Conservation (phyloP, 2,113 vertebrate genomes). For the Mustela nigripes region DNA sequence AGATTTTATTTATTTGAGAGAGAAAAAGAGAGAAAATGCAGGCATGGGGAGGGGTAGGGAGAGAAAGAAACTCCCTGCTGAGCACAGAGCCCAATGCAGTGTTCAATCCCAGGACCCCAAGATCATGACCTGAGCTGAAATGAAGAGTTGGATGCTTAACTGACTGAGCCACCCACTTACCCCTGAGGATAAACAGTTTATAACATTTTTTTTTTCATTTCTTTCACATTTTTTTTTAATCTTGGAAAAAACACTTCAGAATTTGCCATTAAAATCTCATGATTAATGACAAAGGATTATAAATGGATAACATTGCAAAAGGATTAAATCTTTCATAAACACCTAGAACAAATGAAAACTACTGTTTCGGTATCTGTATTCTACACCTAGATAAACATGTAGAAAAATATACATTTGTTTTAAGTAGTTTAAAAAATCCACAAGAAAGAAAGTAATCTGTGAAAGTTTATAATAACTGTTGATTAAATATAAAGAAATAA, state of each 20-base stretch:
- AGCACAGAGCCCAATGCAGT: neutral
- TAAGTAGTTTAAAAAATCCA: conserved; percentile 22
- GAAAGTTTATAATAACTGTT: conserved; percentile 15
- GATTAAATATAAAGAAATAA: neutral
- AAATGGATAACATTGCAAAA: conserved; percentile 78
- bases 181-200: conserved; percentile 79
- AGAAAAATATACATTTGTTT: conserved; percentile 78
- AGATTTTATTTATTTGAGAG: neutral
- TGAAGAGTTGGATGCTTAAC: no score
- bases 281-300: conserved; percentile 80
- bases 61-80: neutral
- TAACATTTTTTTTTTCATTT: conserved; percentile 52
- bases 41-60: neutral
- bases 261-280: conserved; percentile 80
- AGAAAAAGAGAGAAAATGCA: neutral
- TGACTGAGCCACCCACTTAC: neutral
- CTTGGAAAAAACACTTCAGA: conserved; percentile 83
- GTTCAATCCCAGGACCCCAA: neutral
- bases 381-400: conserved; percentile 73
- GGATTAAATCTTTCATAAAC: conserved; percentile 79
- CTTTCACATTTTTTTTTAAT: conserved; percentile 73
- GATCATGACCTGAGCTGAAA: neutral
- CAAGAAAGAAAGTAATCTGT: conserved; percentile 65
- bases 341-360: conserved; percentile 81
- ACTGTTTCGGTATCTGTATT: conserved; percentile 77